A percentile compares a stretch with the other conserved stretches of the same genome.
phyloP scores from a whole-genome alignment of 1,140 invertebrate species.

The Eurosta solidaginis region DNA sequence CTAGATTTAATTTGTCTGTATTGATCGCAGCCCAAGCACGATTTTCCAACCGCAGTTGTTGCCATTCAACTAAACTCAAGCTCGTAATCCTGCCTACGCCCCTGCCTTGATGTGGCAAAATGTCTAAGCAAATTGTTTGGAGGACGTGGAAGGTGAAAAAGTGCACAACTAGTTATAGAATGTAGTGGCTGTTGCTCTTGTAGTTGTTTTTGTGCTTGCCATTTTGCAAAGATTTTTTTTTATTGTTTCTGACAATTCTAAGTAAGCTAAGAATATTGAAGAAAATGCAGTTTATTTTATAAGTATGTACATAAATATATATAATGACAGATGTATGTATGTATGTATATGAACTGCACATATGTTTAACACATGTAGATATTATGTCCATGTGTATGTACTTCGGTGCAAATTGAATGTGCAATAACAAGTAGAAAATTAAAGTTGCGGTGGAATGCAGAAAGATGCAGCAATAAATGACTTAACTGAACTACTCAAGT shows the following conservation, averaged over 20 bases:
- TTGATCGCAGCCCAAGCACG: too few species aligned
- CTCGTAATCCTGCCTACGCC: too few species aligned
- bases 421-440: not conserved
- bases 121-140: constrained; percentile 15
- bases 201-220: not conserved
- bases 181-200: too few species aligned
- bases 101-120: constrained; percentile 1
- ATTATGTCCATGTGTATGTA: too few species aligned
- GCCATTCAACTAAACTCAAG: too few species aligned
- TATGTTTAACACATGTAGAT: constrained; percentile 3
- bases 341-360: too few species aligned
- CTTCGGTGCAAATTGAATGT: not conserved
- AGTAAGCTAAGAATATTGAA: too few species aligned
- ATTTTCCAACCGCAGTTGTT: too few species aligned
- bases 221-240: not conserved
- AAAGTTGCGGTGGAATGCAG: not conserved
- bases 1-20: too few species aligned
- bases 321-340: too few species aligned
- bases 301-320: too few species aligned
- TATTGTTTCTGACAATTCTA: too few species aligned
- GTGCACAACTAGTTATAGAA: constrained; percentile 23
- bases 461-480: not conserved
- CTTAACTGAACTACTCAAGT: not conserved
- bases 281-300: not conserved
- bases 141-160: constrained; percentile 32